A percentile compares a stretch with the other conserved stretches of the same genome.
phyloP scores from a whole-genome alignment of 1,140 invertebrate genomes.

The Leptonema lineaticorne region DNA sequence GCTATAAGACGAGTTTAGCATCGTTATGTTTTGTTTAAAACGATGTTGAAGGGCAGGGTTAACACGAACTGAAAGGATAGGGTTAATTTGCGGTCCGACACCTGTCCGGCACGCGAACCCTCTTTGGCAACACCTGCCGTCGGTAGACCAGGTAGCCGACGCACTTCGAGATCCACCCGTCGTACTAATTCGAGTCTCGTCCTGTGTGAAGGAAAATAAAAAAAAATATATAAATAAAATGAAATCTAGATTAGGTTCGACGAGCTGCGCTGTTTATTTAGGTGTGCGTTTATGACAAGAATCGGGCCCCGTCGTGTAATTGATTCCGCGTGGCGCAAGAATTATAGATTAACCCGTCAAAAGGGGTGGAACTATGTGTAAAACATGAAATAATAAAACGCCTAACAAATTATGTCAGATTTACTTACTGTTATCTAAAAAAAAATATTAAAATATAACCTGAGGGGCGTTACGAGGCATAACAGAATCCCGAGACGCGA shows the following conservation, averaged over 20 bases:
- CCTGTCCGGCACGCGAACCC: background rate
- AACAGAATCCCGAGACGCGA: too few species aligned
- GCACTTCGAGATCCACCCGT: background rate
- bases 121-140: background rate
- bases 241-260: slow-evolving; percentile 2
- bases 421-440: too few species aligned
- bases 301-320: too few species aligned
- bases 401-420: background rate
- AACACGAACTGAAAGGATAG: too few species aligned
- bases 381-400: background rate
- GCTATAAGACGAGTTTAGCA: too few species aligned
- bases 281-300: background rate
- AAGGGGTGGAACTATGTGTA: background rate
- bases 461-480: too few species aligned
- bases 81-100: background rate
- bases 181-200: background rate
- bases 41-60: too few species aligned
- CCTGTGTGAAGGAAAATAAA: background rate
- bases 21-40: too few species aligned
- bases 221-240: slow-evolving; percentile 8
- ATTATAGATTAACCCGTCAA: background rate
- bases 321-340: background rate
- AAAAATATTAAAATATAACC: too few species aligned
- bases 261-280: slow-evolving; percentile 6
- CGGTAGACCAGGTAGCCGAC: background rate